phyloP scores from a whole-genome alignment of 2,113 vertebrate species.

The Dromaius novaehollandiae region DNA sequence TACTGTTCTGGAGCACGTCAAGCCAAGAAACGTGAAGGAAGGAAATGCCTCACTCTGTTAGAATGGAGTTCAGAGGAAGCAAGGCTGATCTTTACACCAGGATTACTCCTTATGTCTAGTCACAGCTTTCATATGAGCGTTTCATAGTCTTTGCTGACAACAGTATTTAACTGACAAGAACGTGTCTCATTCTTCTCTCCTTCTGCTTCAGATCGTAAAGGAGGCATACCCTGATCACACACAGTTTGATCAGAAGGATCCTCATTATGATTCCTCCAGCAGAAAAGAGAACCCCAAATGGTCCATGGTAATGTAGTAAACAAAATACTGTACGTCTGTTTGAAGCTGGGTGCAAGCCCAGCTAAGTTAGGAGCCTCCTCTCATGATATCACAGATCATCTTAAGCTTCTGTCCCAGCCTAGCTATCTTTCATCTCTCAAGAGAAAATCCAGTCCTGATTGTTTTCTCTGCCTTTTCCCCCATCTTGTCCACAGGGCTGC shows the following conservation, averaged over 20 bases:
- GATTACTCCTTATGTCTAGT: neutral
- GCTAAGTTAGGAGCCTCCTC: neutral
- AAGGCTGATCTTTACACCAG: neutral
- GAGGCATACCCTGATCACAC: constrained; percentile 94
- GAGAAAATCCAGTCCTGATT: neutral
- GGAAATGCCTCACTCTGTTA: neutral
- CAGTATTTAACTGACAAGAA: neutral
- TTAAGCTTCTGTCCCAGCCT: neutral
- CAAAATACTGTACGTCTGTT: neutral
- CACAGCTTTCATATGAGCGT: neutral
- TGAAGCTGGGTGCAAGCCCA: neutral
- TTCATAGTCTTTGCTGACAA: neutral
- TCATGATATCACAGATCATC: neutral
- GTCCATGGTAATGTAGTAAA: constrained; percentile 86
- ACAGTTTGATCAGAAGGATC: constrained; percentile 92
- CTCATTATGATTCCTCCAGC: constrained; percentile 90
- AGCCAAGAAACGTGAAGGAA: neutral
- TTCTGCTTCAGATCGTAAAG: constrained; percentile 86
- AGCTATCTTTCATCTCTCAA: neutral
- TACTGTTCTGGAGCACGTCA: neutral
- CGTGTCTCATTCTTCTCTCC: neutral
- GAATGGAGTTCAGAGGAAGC: neutral
- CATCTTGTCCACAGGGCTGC: neutral
- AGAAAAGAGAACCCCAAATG: constrained; percentile 91
- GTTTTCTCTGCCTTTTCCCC: neutral